Conservation (phyloP, 2,888 invertebrate genomes). For the Polyommatus iphigenia region DNA sequence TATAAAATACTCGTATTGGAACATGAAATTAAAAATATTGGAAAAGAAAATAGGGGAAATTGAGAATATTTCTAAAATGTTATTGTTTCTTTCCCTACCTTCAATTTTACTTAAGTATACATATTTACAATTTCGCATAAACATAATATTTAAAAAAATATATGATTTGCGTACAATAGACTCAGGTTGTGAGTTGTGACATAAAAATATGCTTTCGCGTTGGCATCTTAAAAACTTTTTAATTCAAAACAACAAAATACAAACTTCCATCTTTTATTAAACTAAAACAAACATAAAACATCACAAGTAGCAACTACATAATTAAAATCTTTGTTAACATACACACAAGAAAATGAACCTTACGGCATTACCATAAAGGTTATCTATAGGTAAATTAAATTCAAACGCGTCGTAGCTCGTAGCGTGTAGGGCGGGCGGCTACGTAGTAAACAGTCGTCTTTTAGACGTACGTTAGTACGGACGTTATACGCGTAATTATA, state of each 20-base stretch:
- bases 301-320: neutral
- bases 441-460: neutral
- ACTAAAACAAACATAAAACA: neutral
- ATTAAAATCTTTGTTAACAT: neutral
- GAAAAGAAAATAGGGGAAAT: too few species aligned
- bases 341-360: neutral
- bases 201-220: too few species aligned
- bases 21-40: too few species aligned
- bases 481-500: neutral
- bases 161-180: too few species aligned
- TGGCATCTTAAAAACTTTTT: neutral
- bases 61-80: too few species aligned
- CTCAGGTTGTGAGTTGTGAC: too few species aligned
- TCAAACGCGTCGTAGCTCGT: neutral
- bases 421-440: neutral
- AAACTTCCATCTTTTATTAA: neutral
- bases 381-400: neutral
- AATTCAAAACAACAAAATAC: neutral
- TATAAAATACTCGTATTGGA: too few species aligned
- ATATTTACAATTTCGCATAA: too few species aligned
- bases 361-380: neutral
- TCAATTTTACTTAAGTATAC: too few species aligned
- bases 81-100: too few species aligned
- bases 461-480: neutral
- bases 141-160: too few species aligned